Percentiles rank a stretch among this genome's conserved stretches.
Conservation (phyloP, 2,113 vertebrate species). For the Brachyhypopomus gauderio region DNA sequence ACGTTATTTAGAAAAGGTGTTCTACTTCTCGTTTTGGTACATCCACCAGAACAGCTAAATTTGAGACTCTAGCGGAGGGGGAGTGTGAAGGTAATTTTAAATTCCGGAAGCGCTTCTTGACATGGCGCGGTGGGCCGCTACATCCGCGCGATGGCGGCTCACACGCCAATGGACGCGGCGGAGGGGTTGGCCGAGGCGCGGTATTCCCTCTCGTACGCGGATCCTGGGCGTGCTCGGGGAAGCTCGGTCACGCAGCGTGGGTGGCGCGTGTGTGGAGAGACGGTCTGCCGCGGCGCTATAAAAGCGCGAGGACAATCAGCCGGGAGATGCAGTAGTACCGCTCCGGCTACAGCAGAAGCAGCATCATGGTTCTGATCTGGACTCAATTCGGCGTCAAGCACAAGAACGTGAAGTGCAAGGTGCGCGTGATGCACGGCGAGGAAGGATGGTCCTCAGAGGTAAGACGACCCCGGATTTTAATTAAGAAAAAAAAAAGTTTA, state of each 20-base stretch:
- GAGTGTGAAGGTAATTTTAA: conserved; percentile 53
- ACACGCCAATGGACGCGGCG: conserved; percentile 60
- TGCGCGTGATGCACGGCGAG: conserved; percentile 76
- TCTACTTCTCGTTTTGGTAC: conserved; percentile 19
- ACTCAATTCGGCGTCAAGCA: conserved; percentile 78
- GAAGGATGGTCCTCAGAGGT: conserved; percentile 75
- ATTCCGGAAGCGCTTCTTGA: conserved; percentile 75
- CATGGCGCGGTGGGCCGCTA: conserved; percentile 71
- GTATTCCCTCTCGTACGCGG: conserved; percentile 68
- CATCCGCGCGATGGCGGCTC: conserved; percentile 60
- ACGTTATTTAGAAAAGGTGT: neutral
- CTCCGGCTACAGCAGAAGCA: conserved; percentile 8
- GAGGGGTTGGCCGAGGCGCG: conserved; percentile 57
- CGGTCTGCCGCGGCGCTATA: conserved; percentile 56
- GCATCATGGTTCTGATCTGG: conserved; percentile 79
- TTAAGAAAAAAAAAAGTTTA: no score
- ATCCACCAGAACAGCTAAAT: conserved; percentile 40
- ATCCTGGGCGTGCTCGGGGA: conserved; percentile 68
- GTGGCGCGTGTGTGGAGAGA: conserved; percentile 51
- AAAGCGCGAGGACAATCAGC: conserved; percentile 47
- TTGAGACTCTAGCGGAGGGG: conserved; percentile 2
- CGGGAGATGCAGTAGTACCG: conserved; percentile 47
- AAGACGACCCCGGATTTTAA: conserved; percentile 45
- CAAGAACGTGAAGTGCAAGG: conserved; percentile 80
- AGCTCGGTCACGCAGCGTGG: conserved; percentile 74